Evolutionary conservation across 2,113 vertebrate genomes (phyloP), one percentile per base, ranked within the genome.

Genomic region (Varanus salvator): DNA sequence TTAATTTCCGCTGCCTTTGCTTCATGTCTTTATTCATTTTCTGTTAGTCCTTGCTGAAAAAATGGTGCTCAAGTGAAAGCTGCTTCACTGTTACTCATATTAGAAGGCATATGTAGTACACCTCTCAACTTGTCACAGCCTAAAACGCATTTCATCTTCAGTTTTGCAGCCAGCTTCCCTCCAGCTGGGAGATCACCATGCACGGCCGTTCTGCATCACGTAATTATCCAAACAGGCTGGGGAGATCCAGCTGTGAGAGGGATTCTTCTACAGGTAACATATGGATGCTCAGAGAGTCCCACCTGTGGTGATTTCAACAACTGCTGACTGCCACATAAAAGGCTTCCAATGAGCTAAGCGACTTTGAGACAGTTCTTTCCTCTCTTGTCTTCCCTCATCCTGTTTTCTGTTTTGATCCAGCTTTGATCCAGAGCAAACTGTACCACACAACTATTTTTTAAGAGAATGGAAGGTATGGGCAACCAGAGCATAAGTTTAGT

Each of bases 201-300:
- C 25, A 0, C 2, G 75, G 54, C 54, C 84, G 72, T 83, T 68
- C 3, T 82, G 57, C 54, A 90, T 66, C 75, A 4, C 0, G 44
- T 64, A 90, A 92, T 92, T 91, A 86, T 71, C 90, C 15, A 48
- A 85, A 8, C 34, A 86, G 87, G 80, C 68, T 92, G 72, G 92
- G 87, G 72, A 48, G 19, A 76, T 68, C 90, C 91, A 92, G 64
- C 82, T 91, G 68, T 23, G 72, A 87, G 48, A 90, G 72, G 9
- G 69, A 76, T 87, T 94, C 84, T 95, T 68, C 60, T 86, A 29
- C 34, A 92, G 90, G 91, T 92, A 93, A 34, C 85, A 86, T 84
- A 76, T 14, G 17, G 69, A 11, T 87, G 38, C 80, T 80, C 87
- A 48, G 69, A 90, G 9, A 4, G 54, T 78, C 52, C 83, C 81